Evolutionary conservation across 2,888 invertebrate genomes (phyloP), one percentile per base, ranked within the genome.

Genomic region (Carabus problematicus): DNA sequence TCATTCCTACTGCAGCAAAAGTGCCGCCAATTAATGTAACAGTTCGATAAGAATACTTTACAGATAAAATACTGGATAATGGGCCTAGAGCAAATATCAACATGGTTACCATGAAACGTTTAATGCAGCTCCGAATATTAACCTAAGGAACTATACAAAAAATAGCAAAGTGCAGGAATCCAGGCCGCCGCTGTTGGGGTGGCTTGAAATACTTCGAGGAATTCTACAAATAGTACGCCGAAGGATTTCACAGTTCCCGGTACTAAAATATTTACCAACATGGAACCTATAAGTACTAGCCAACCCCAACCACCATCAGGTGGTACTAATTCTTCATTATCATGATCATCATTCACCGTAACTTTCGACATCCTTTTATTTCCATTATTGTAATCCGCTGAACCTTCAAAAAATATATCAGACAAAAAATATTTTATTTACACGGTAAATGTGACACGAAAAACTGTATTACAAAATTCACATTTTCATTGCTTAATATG

Each of bases 191-290:
- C 87, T 0, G 91, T 86, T 0, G 90, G 87, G 1, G 90, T 86
- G 0, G 92, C 87, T 3, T 92, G 79, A 78, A 94, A 94, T 16
- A 90, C 91, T 74, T 92, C 91, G 70, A 91, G 84, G 80, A 94
- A 93, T 77, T 93, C 94, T 45, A 93, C 89, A 76, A 93, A 88
- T 0, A 95, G 83, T 0, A 95, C 93, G 11, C 95, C 94, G 76
- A 94, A 94, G 2, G 94, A 94, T 80, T 94, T 94, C 58, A 94
- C 90, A 0, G 92, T 93, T 45, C 94, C 94, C 4, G 94, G 94
- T 43, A 94, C 91, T 18, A 94, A 84, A 74, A 94, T 89, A 79
- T 94, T 94, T 66, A 94, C 93, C 76, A 93, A 81, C 66, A 93
- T 92, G 3, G 93, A 88, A 59, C 93, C 88, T 82, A 86, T 76